Evolutionary conservation across 2,888 invertebrate genomes (phyloP), one percentile per base, ranked within the genome.

Genomic region (Crepidodera aurea): DNA sequence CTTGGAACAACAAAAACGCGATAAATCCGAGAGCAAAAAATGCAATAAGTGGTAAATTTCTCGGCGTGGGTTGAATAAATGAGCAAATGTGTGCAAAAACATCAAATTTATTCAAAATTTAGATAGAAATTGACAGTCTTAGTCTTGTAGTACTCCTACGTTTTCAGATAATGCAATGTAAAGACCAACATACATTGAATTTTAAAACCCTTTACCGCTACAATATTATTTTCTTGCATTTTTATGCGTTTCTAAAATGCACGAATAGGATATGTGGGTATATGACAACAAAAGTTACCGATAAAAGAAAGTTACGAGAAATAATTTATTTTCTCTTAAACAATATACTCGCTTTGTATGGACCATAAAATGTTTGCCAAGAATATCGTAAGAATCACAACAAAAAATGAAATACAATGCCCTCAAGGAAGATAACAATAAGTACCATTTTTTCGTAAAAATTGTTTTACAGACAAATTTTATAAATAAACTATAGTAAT

Each of bases 1-100:
- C n/a, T n/a, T n/a, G n/a, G 2, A 42, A 42, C 42, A 42, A 42
- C 42, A 15, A 2, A 42, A 6, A 42, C 10, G 4, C 42, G 13
- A 18, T 42, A 46, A 46, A 46, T 46, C 13, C 7, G 6, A 22
- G 27, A 10, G 12, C 12, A 46, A 44, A 18, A 44, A 42, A 42
- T 19, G 5, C 42, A 15, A 42, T 10, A 32, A n/a, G 32, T 32
- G 5, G 2, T 16, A 18, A 8, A 22, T 22, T 22, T 46, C 25
- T 5, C 13, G 4, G 27, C 46, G 46, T 46, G 46, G 46, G 46
- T 10, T 12, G 19, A n/a, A 8, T 25, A 46, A 46, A 46, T 46
- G 46, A 46, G 25, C 46, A 46, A 13, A 19, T 46, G 6, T 46
- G 46, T 46, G 46, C 46, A 46, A 46, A 46, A 46, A 46, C 22